Evolutionary conservation across 1,140 invertebrate species (phyloP), one percentile per base, ranked within the genome.

Genomic region (Hydropsyche tenuis): DNA sequence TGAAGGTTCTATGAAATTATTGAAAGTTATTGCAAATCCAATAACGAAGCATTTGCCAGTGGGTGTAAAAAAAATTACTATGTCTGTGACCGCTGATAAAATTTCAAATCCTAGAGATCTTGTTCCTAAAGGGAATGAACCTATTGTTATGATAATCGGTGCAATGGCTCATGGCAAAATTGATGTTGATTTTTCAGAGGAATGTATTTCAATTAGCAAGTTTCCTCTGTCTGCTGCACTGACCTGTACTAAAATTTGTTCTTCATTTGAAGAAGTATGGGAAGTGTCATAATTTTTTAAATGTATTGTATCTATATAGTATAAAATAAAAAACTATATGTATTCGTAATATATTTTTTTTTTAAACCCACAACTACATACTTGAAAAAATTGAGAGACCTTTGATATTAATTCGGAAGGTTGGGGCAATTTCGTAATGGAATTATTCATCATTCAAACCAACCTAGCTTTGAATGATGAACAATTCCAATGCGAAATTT

Each of bases 21-120:
- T 99, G 56, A 98, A 97, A 88, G 94, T 99, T 5, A 98, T 99
- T 48, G 98, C 97, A 84, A 99, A 99, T 86, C 98, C 98, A 1
- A 87, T 99, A 0, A 94, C 92, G 1, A 89, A 95, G 81, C 96
- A 99, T 86, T 85, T 99, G 25, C 98, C 98, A n/a, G 93, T 96
- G 20, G 97, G 97, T 46, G 96, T 95, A 78, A 89, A 86, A 66
- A 99, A 98, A 86, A 88, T 96, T 73, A 90, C 89, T 0, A 98
- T 95, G 85, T 97, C 96, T 22, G 99, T 95, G 83, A 92, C 90
- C 78, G 90, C 95, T 0, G 91, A 92, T 73, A 88, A 93, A 78
- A 85, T 96, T 0, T 82, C 91, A 51, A 91, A 93, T 80, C 91
- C 93, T 46, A 82, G 88, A 69, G 93, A 97, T 62, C 80, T 99